Conservation (phyloP, 2,113 vertebrate species). For the Nipponia nippon region DNA sequence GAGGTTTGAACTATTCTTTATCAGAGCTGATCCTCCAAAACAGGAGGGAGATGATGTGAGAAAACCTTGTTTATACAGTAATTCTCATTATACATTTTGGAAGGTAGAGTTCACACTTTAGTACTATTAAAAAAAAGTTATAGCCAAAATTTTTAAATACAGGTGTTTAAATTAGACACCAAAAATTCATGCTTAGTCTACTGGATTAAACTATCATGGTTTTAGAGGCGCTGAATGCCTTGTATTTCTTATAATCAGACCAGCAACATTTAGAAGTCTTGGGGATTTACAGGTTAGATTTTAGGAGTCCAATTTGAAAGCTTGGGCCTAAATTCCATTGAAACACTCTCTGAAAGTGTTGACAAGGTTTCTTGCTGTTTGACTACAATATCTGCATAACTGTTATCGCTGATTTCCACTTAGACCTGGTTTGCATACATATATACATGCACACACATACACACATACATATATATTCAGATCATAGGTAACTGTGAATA, state of each 20-base stretch:
- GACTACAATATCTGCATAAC: background rate
- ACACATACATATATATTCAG: background rate
- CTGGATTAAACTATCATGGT: background rate
- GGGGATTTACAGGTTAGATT: background rate
- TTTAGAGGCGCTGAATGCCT: background rate
- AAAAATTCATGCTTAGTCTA: background rate
- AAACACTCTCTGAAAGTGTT: background rate
- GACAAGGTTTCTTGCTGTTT: background rate
- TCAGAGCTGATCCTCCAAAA: background rate
- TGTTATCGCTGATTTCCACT: background rate
- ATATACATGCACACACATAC: rapidly evolving
- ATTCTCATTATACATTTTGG: background rate
- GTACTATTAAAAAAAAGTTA: background rate
- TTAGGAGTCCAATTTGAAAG: background rate
- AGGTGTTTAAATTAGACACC: background rate
- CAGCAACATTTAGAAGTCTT: background rate
- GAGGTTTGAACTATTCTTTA: background rate
- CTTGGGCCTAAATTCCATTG: background rate
- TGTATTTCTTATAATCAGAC: background rate
- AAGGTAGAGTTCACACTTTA: background rate
- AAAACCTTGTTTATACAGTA: background rate
- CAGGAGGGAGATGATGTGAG: background rate
- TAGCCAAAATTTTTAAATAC: background rate
- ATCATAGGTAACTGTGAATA: background rate
- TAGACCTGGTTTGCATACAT: background rate